Evolutionary conservation across 2,888 invertebrate genomes (phyloP).

Genomic region (Leptinotarsa tumamoca): DNA sequence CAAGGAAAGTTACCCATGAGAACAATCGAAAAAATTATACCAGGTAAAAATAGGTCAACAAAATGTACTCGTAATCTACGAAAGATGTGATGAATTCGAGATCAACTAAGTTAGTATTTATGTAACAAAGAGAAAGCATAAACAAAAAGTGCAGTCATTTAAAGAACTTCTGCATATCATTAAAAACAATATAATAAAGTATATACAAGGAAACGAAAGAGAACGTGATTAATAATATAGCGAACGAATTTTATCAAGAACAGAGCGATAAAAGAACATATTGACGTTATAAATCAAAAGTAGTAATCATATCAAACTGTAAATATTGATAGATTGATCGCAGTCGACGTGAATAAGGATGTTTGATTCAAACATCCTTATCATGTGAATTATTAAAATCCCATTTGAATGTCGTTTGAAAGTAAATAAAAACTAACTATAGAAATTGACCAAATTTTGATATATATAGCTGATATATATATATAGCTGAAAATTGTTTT

Average conservation of each 20-base stretch:
- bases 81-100: not conserved
- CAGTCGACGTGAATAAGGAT: not conserved
- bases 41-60: slow-evolving; percentile 1
- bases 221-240: not conserved
- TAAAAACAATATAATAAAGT: not conserved
- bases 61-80: not conserved
- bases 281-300: not conserved
- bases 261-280: not conserved
- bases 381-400: not conserved
- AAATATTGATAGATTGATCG: not conserved
- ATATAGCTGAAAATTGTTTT: no score
- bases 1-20: not conserved
- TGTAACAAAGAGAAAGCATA: not conserved
- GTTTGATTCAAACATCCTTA: not conserved
- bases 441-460: not conserved
- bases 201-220: not conserved
- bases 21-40: not conserved
- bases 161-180: not conserved
- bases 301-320: not conserved
- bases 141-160: not conserved
- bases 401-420: not conserved
- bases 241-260: not conserved
- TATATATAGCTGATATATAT: no score
- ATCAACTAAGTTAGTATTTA: no score
- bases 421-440: not conserved